Evolutionary conservation across 2,797 vertebrate genomes (phyloP).

Genomic region (Fratercula arctica): DNA sequence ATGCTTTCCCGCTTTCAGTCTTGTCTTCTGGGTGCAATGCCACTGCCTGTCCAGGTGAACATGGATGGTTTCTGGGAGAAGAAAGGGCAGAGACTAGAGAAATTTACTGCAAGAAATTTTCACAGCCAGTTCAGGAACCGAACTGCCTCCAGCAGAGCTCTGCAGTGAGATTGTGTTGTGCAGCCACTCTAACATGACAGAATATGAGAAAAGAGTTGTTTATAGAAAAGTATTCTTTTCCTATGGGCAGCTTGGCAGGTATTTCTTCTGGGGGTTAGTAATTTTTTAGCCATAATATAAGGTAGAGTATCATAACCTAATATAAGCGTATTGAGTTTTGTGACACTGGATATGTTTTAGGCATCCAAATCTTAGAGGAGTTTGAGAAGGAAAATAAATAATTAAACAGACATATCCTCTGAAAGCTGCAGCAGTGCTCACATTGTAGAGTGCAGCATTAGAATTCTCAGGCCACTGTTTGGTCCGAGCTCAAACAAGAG

Average conservation of each 20-base stretch:
- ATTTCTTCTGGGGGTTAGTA: neutral
- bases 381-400: neutral
- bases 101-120: neutral
- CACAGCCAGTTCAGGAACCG: neutral
- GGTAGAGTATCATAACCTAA: neutral
- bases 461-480: conserved; percentile 15
- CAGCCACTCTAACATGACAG: neutral
- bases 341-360: neutral
- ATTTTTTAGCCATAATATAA: neutral
- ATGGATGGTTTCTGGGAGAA: neutral
- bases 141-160: neutral
- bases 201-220: neutral
- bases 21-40: neutral
- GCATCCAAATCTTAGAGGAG: neutral
- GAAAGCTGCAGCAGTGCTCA: neutral
- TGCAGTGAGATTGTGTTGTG: neutral
- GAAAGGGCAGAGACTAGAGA: neutral
- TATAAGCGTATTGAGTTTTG: neutral
- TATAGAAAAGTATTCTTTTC: neutral
- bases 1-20: neutral
- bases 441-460: neutral
- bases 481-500: neutral
- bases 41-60: neutral
- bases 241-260: neutral
- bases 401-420: neutral